Evolutionary conservation across 1,140 invertebrate species (phyloP).

Genomic region (Scylla paramamosain): DNA sequence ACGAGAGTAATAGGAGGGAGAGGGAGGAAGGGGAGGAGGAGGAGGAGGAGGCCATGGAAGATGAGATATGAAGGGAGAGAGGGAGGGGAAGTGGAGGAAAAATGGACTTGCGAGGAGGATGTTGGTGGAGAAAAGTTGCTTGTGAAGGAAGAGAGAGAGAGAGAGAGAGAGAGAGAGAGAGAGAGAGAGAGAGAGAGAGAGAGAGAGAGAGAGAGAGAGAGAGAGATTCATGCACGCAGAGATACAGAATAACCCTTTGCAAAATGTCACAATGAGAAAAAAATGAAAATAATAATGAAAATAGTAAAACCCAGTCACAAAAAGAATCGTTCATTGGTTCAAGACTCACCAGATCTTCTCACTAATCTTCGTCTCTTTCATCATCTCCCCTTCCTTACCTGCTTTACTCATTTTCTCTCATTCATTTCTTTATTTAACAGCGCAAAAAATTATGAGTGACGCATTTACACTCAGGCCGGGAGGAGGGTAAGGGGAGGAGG

Average conservation of each 20-base stretch:
- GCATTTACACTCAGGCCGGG: background rate
- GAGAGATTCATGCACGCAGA: background rate
- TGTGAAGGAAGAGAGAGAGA: background rate
- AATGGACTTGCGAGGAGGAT: background rate
- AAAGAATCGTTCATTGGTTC: too few relatives aligned
- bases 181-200: background rate
- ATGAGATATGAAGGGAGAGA: background rate
- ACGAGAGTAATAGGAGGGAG: background rate
- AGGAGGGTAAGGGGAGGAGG: too few relatives aligned
- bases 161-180: background rate
- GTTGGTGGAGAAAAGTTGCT: background rate
- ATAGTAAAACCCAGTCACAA: too few relatives aligned
- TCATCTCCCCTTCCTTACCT: background rate
- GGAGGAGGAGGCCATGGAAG: background rate
- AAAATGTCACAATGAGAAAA: too few relatives aligned
- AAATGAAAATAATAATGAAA: too few relatives aligned
- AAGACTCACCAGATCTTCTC: too few relatives aligned
- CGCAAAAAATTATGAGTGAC: background rate
- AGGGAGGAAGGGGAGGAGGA: background rate
- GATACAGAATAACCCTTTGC: too few relatives aligned
- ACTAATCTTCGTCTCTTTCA: background rate
- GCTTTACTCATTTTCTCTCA: background rate
- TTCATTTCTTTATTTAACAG: background rate
- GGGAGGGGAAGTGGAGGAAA: background rate
- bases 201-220: constrained; percentile 19